A percentile compares a stretch with the other conserved stretches of the same genome.
phyloP scores from a whole-genome alignment of 1,140 invertebrate species.

The Drosophila ironensis region DNA sequence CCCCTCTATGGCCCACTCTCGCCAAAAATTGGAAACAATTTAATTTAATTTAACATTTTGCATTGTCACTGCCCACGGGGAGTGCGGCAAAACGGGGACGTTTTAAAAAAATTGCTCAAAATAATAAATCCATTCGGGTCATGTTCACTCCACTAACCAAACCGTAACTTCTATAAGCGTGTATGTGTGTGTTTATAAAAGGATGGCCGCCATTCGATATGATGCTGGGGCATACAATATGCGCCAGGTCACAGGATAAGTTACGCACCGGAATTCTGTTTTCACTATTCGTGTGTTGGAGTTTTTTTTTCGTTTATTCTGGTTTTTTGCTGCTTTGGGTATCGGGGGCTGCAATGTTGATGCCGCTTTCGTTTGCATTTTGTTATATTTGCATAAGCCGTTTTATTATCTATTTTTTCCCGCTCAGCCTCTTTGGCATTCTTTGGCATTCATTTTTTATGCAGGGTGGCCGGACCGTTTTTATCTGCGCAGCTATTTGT shows the following conservation, averaged over 20 bases:
- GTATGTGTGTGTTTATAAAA: neutral
- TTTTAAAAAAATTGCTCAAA: conserved; percentile 65
- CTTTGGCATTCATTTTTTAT: conserved; percentile 19
- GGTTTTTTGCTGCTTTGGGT: neutral
- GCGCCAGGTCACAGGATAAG: conserved; percentile 28
- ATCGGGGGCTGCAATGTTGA: conserved; percentile 28
- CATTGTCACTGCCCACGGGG: conserved; percentile 3
- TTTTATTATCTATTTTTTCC: conserved; percentile 69
- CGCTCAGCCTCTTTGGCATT: conserved; percentile 8
- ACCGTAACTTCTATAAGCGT: conserved; percentile 5
- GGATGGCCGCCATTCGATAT: conserved; percentile 5
- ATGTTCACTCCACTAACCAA: conserved; percentile 42
- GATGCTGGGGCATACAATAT: conserved; percentile 16
- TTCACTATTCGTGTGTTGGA: neutral
- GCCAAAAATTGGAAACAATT: conserved; percentile 65
- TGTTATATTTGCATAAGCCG: conserved; percentile 70
- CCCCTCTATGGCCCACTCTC: neutral
- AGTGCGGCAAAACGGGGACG: conserved; percentile 12
- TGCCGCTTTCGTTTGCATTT: conserved; percentile 41
- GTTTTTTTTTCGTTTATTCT: neutral
- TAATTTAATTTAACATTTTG: conserved; percentile 72
- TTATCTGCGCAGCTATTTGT: conserved; percentile 75
- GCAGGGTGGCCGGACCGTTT: conserved; percentile 20
- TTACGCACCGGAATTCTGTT: conserved; percentile 44
- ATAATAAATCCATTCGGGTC: conserved; percentile 67